These are phyloP conservation scores for Choristoneura fumiferana DNA, from an alignment of 1,140 invertebrate genomes.

Conservation along the genomic window DNA sequence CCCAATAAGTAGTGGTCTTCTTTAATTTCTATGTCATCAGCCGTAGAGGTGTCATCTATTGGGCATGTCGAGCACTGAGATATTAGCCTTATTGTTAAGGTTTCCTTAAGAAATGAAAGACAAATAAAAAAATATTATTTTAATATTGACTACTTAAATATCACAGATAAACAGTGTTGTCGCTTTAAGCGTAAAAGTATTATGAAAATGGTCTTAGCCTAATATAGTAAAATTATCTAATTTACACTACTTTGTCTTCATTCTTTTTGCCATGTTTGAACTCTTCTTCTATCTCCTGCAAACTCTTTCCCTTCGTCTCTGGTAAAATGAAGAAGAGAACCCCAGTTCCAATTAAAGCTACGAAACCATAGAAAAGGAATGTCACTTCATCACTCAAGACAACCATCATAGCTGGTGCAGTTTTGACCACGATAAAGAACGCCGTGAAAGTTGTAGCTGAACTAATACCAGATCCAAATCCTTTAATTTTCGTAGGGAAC, in stretches of 20 bases:
- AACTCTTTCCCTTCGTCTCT: constrained; percentile 88
- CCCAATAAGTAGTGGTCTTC: too few relatives aligned
- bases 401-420: constrained; percentile 81
- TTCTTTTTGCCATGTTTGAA: constrained; percentile 63
- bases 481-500: constrained; percentile 79
- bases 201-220: not conserved
- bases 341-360: constrained; percentile 82
- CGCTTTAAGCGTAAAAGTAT: constrained; percentile 18
- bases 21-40: too few relatives aligned
- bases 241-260: constrained; percentile 29
- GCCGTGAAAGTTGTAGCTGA: constrained; percentile 82
- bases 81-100: too few relatives aligned
- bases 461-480: constrained; percentile 81
- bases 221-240: constrained; percentile 14
- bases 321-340: constrained; percentile 85
- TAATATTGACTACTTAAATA: constrained; percentile 40
- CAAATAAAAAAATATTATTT: constrained; percentile 45
- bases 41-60: too few relatives aligned
- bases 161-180: constrained; percentile 20
- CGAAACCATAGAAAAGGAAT: constrained; percentile 84
- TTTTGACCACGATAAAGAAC: constrained; percentile 86
- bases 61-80: too few relatives aligned
- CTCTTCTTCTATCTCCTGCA: constrained; percentile 86
- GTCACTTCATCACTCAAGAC: constrained; percentile 80
- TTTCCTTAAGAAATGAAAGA: constrained; percentile 34